Base-by-base conservation (phyloP, 23 tunicate species). In the Styela clava region DNA sequence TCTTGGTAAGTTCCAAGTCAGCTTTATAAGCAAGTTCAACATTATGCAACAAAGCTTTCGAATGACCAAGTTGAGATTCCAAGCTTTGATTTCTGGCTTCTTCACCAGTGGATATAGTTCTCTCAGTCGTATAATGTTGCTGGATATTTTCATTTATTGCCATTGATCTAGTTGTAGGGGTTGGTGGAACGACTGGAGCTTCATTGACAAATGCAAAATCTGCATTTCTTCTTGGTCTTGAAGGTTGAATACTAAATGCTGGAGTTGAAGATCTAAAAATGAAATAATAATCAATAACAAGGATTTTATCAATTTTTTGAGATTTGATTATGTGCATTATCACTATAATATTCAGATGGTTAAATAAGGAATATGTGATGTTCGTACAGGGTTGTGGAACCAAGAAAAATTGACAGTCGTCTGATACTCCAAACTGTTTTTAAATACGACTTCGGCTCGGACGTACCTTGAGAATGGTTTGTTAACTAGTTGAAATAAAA, bases 1-100 rank as follows among this genome's bases (percentile, higher is more conserved):
- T 68, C 61, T 86, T 79, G 9, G 85, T 24, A 2, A 91, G 52
- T 29, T 91, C 86, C 73, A 86, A 52, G 33, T 91, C 97, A 19
- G 78, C 52, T 31, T 86, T 85, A 33, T 68, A 85, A 35, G 90
- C 90, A 34, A 74, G 83, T 70, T 91, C 87, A 18, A 71, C 37
- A 63, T 91, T 76, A 61, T 82, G 90, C 56, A 86, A 65, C 69
- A 85, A 79, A 1, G 84, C 77, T 79, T 25, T 79, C 31, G 73
- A 68, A 29, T 85, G 89, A 16, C 61, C 79, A 32, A 85, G 72
- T 61, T 85, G 82, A 21, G 79, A 25, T 62, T 84, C 76, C 34
- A 84, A 64, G 7, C 36, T 52, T 65, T 77, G 82, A 35, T 74
- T 19, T 33, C 56, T 31, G 26, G 78, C 25, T 24, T 83, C 69